These are phyloP conservation scores for Augiades crinisus DNA, from an alignment of 2,888 invertebrate species.

Conservation along the genomic window DNA sequence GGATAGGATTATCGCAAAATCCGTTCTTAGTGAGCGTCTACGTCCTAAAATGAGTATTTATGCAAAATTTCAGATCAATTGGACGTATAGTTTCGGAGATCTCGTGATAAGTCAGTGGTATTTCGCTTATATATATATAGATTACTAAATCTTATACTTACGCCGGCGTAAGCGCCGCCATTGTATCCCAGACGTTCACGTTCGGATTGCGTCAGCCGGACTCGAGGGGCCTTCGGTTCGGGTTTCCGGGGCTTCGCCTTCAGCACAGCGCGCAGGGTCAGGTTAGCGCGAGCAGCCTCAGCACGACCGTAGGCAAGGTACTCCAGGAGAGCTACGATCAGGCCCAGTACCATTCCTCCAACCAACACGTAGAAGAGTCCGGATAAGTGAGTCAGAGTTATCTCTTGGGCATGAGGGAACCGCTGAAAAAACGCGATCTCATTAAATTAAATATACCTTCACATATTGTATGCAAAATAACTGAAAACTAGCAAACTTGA, in stretches of 20 bases:
- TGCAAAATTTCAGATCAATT: too few species aligned
- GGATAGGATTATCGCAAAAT: too few species aligned
- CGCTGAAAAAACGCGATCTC: slow-evolving; percentile 7
- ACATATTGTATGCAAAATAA: too few species aligned
- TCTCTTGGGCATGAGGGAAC: slow-evolving; percentile 81
- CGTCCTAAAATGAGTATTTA: too few species aligned
- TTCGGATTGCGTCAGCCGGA: slow-evolving; percentile 2
- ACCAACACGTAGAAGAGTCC: slow-evolving; percentile 99
- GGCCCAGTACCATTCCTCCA: slow-evolving; percentile 93
- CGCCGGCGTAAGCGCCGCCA: slow-evolving; percentile 61
- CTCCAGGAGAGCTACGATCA: slow-evolving; percentile 95
- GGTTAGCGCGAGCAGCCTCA: slow-evolving; percentile 89
- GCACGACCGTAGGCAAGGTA: slow-evolving; percentile 94
- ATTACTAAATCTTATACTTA: slow-evolving; percentile 41
- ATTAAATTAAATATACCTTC: too few species aligned
- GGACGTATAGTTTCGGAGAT: too few species aligned
- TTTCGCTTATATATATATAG: too few species aligned
- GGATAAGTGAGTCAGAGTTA: slow-evolving; percentile 97
- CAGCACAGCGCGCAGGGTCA: slow-evolving; percentile 91
- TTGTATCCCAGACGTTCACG: slow-evolving; percentile 65
- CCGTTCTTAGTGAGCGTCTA: too few species aligned
- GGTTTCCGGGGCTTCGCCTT: slow-evolving; percentile 85
- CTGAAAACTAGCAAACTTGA: too few species aligned
- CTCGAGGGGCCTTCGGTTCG: slow-evolving; percentile 5
- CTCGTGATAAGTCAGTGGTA: too few species aligned